Evolutionary conservation across 64 coral and sea anemone species (phyloP), one percentile per base, ranked within the genome.

Genomic region (Astreopora myriophthalma): DNA sequence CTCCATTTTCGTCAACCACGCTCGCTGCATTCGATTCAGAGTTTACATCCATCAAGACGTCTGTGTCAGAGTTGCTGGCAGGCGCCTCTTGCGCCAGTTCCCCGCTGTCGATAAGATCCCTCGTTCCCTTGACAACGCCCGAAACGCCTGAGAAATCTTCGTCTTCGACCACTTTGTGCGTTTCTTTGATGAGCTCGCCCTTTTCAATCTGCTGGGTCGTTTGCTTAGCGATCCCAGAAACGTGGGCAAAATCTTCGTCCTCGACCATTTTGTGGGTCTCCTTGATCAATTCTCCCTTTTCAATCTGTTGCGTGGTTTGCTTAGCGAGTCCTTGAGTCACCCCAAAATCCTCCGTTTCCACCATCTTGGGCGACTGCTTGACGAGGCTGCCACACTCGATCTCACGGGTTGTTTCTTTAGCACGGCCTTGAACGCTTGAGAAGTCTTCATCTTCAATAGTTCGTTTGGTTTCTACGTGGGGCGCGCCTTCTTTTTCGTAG

Each of bases 121-220:
- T 64, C 0, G 79, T 65, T 64, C 79, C 79, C 22, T 83, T 83
- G 55, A 83, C 79, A 23, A 83, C 86, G 0, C 73, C 60, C 0
- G 66, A 81, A 34, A 84, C 76, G 0, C 66, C 31, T 16, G 60
- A 65, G 28, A 96, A 75, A 33, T 86, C 91, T 86, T 96, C 95
- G n/a, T 90, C 91, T 2, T 96, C 91, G 14, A 91, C 89, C 87
- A 94, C 87, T 48, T 97, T 94, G 35, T 80, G 89, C 22, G 87
- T 36, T 72, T 90, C 48, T 79, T 84, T 85, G 2, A 42, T 52
- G 22, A 90, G 33, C 42, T 80, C 71, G 4, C 92, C 95, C 35
- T 85, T 88, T 69, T 96, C 95, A 70, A 93, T 89, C 30, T 89
- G 51, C 20, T 76, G 28, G 17, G 83, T 89, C 57, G 88, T 87